Percentiles rank a stretch among this genome's conserved stretches.
phyloP scores from a whole-genome alignment of 1,140 invertebrate species.

The Acromyrmex heyeri region DNA sequence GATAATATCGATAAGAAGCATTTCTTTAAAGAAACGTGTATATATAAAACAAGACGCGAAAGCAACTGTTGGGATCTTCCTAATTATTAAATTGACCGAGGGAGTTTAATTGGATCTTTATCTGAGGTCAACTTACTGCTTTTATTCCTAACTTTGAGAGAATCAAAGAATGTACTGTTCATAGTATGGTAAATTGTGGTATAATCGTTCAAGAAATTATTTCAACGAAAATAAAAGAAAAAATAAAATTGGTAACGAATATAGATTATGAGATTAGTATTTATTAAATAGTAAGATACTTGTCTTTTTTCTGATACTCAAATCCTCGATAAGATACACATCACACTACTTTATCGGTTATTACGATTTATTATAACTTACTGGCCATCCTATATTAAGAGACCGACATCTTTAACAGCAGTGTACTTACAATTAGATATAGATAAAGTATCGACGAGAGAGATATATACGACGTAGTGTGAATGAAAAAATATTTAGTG shows the following conservation, averaged over 20 bases:
- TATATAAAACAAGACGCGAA: neutral
- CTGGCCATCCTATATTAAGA: slow-evolving; percentile 4
- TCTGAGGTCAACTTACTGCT: slow-evolving; percentile 75
- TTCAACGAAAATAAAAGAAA: neutral
- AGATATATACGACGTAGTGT: neutral
- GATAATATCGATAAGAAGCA: slow-evolving; percentile 4
- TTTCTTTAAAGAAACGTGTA: slow-evolving; percentile 5
- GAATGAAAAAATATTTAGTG: slow-evolving; percentile 8
- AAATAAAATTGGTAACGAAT: neutral
- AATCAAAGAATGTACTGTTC: slow-evolving; percentile 76
- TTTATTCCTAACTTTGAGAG: slow-evolving; percentile 70
- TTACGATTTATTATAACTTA: neutral
- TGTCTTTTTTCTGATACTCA: neutral
- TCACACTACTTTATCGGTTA: neutral
- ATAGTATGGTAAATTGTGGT: neutral
- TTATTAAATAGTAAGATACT: neutral
- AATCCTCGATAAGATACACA: slow-evolving; percentile 4
- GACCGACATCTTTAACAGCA: neutral
- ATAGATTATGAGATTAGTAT: neutral
- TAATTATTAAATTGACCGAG: slow-evolving; percentile 80
- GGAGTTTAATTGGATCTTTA: slow-evolving; percentile 80
- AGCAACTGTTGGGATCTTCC: slow-evolving; percentile 6
- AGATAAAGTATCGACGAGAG: slow-evolving; percentile 6
- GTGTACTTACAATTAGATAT: neutral
- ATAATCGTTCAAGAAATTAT: slow-evolving; percentile 4